Evolutionary conservation across 2,113 vertebrate genomes (phyloP), one percentile per base, ranked within the genome.

Genomic region (Gila orcuttii): DNA sequence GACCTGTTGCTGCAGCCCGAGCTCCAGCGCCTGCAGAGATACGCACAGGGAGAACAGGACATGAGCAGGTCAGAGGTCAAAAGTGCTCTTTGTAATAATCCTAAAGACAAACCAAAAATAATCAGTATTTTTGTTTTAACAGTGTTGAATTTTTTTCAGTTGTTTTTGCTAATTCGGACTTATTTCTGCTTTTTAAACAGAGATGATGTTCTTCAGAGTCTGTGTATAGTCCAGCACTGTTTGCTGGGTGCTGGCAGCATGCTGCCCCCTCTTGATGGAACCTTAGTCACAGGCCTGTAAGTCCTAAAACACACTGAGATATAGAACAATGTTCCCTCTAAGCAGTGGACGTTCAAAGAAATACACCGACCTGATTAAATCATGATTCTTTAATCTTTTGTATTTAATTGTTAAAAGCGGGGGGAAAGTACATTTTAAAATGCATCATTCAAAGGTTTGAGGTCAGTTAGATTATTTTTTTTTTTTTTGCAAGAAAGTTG

Each of bases 121-220:
- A 69, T 36, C 2, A 69, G 3, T 36, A 39, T 39, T 69, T 69
- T 36, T 68, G 15, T 68, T 36, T 33, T 4, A 3, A 31, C 15
- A 3, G 5, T 64, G n/a, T 64, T 64, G 60, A 64, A 62, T 31
- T 64, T 64, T 3, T 33, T 19, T 69, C 3, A 36, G 2, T 71
- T 6, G 33, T 2, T 55, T 55, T 31, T 69, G 12, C 42, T 33
- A 28, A 82, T 47, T 19, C 36, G n/a, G 69, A 33, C 19, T 52
- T 3, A 60, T 91, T 6, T 74, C 36, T 76, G 50, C 80, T 4
- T 81, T n/a, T 79, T 85, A 79, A 69, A 71, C 92, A 99, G 98
- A 94, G 98, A 99, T 94, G 98, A 99, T 89, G 95, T 99, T 89
- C 96, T 99, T 0, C 97, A 99, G 91, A 96, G 97, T 91, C 95